Evolutionary conservation across 1,140 invertebrate genomes (phyloP).

Genomic region (Leptinotarsa lineolata): DNA sequence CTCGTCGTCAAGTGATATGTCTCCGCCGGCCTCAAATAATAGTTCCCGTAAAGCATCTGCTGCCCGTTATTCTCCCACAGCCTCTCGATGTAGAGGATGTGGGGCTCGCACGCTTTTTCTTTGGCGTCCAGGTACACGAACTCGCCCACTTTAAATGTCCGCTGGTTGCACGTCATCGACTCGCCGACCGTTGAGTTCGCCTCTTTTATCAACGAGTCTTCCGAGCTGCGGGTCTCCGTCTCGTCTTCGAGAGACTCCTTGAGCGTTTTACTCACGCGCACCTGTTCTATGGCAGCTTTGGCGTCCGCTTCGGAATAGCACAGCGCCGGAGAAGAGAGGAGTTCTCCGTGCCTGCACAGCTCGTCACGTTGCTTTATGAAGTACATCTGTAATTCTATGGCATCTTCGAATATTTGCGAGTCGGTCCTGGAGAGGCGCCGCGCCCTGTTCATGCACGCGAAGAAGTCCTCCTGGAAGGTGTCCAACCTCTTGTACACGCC

Average conservation of each 20-base stretch:
- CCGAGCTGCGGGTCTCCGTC: constrained; percentile 60
- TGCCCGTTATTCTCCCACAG: constrained; percentile 83
- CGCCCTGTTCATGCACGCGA: constrained; percentile 89
- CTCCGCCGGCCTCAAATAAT: constrained; percentile 78
- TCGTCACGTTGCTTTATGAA: constrained; percentile 82
- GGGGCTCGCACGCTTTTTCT: constrained; percentile 75
- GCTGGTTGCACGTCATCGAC: constrained; percentile 70
- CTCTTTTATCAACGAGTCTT: constrained; percentile 46
- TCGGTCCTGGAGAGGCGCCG: constrained; percentile 85
- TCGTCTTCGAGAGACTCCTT: constrained; percentile 80
- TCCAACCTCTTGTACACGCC: constrained; percentile 91
- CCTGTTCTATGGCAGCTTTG: constrained; percentile 71
- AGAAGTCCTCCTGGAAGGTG: constrained; percentile 95
- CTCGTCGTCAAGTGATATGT: constrained; percentile 94
- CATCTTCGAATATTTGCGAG: constrained; percentile 94
- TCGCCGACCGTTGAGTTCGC: constrained; percentile 47
- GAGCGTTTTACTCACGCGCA: constrained; percentile 76
- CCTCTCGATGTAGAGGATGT: constrained; percentile 87
- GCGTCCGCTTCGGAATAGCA: constrained; percentile 71
- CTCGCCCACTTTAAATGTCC: constrained; percentile 80
- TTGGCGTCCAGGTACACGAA: constrained; percentile 87
- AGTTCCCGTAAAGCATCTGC: constrained; percentile 88
- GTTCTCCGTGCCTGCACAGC: constrained; percentile 76
- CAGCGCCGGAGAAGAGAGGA: constrained; percentile 85
- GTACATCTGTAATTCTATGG: constrained; percentile 89